Percentiles rank a stretch among this genome's conserved stretches.
phyloP scores from a whole-genome alignment of 1,140 invertebrate genomes.

The Brachionus rotundiformis region DNA sequence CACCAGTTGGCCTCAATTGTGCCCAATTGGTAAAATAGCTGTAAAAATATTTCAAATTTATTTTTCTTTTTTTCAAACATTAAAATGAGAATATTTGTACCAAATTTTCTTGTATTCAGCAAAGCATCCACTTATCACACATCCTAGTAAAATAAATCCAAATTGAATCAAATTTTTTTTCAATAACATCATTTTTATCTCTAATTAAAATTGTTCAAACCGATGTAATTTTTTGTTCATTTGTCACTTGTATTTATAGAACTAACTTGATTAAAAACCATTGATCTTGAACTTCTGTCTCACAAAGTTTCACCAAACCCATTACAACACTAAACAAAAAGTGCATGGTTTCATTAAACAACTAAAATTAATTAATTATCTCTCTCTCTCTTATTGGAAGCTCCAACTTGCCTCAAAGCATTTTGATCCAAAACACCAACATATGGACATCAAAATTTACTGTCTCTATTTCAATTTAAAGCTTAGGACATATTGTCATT shows the following conservation, averaged over 20 bases:
- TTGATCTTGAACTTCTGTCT: neutral
- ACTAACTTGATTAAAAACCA: too few species aligned
- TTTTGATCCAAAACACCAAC: neutral
- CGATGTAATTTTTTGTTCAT: neutral
- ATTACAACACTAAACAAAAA: neutral
- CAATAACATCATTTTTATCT: too few species aligned
- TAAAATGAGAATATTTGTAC: neutral
- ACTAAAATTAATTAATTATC: neutral
- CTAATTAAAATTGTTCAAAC: too few species aligned
- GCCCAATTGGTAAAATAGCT: slow-evolving; percentile 92
- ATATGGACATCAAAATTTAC: neutral
- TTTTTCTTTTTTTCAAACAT: too few species aligned
- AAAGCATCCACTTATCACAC: neutral
- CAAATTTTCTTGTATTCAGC: slow-evolving; percentile 24
- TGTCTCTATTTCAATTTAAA: neutral
- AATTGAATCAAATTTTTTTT: neutral
- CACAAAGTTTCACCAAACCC: neutral
- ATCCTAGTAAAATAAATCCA: neutral
- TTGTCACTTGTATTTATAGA: neutral
- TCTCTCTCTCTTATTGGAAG: neutral
- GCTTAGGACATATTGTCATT: neutral
- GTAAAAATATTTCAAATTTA: neutral
- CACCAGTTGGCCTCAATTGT: slow-evolving; percentile 77
- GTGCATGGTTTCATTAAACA: neutral
- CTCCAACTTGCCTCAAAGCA: neutral